Percentiles rank a stretch among this genome's conserved stretches.
Evolutionary conservation across 2,797 vertebrate genomes (phyloP).

Genomic region (Chelmon rostratus): DNA sequence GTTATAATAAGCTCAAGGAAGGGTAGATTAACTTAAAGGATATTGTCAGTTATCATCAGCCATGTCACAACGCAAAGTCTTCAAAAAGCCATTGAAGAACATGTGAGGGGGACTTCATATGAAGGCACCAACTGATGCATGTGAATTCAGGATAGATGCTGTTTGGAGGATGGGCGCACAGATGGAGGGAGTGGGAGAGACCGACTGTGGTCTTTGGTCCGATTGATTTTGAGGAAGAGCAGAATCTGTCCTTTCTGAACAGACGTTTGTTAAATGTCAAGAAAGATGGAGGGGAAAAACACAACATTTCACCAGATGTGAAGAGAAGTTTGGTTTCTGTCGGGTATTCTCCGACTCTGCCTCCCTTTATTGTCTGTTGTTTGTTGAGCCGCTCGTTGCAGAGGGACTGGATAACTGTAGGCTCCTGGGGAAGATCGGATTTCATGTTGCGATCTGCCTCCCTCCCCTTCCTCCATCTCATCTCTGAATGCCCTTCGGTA

Average conservation of each 20-base stretch:
- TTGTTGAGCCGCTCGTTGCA: conserved; percentile 64
- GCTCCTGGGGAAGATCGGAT: conserved; percentile 71
- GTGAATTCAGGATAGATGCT: background rate
- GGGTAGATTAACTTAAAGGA: too few species aligned
- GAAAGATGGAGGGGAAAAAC: background rate
- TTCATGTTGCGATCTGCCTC: conserved; percentile 66
- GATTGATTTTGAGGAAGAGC: conserved; percentile 14
- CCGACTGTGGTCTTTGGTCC: background rate
- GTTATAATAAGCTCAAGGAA: background rate
- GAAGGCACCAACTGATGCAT: background rate
- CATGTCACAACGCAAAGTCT: background rate
- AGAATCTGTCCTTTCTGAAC: conserved; percentile 25
- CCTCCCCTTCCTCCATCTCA: conserved; percentile 50
- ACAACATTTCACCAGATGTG: conserved; percentile 37
- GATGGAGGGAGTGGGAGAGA: conserved; percentile 36
- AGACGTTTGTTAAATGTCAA: conserved; percentile 45
- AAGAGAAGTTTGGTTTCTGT: conserved; percentile 38
- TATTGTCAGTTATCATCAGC: background rate
- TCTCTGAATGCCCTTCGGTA: conserved; percentile 71
- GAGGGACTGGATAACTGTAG: conserved; percentile 58
- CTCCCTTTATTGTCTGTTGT: conserved; percentile 66
- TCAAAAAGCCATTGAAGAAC: background rate
- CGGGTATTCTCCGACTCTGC: conserved; percentile 17
- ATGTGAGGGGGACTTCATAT: background rate
- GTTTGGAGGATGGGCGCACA: conserved; percentile 23